Conservation (phyloP, 2,113 vertebrate genomes). For the Ameiurus melas region DNA sequence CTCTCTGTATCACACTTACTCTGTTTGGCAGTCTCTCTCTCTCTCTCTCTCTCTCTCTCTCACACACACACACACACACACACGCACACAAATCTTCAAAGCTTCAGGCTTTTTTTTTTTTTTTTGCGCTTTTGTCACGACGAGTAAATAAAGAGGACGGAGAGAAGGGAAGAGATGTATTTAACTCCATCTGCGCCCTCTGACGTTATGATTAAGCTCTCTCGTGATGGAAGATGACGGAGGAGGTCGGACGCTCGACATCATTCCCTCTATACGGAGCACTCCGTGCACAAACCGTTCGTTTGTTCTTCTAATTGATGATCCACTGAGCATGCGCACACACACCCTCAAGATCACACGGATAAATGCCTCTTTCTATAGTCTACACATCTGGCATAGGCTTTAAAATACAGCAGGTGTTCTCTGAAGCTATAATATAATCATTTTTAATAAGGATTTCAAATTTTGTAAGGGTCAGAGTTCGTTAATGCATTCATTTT, state of each 20-base stretch:
- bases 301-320: background rate
- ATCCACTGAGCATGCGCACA: background rate
- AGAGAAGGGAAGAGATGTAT: conserved; percentile 18
- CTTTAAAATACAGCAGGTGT: background rate
- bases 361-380: background rate
- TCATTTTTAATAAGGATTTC: no score
- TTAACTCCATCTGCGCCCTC: conserved; percentile 11
- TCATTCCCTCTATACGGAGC: conserved; percentile 25
- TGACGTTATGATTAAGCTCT: conserved; percentile 35
- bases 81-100: conserved; percentile 73
- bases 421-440: background rate
- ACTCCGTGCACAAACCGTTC: background rate
- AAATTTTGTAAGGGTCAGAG: no score
- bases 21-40: background rate
- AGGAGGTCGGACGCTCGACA: background rate
- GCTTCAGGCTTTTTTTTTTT: conserved; percentile 56
- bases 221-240: background rate
- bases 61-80: background rate
- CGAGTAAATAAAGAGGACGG: conserved; percentile 66
- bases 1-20: conserved; percentile 2
- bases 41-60: no score
- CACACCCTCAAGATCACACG: background rate
- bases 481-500: no score
- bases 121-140: conserved; percentile 61
- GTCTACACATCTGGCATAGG: background rate